A percentile compares a stretch with the other conserved stretches of the same genome.
Conservation (phyloP, 2,113 vertebrate species). For the Chlorodrepanis virens region DNA sequence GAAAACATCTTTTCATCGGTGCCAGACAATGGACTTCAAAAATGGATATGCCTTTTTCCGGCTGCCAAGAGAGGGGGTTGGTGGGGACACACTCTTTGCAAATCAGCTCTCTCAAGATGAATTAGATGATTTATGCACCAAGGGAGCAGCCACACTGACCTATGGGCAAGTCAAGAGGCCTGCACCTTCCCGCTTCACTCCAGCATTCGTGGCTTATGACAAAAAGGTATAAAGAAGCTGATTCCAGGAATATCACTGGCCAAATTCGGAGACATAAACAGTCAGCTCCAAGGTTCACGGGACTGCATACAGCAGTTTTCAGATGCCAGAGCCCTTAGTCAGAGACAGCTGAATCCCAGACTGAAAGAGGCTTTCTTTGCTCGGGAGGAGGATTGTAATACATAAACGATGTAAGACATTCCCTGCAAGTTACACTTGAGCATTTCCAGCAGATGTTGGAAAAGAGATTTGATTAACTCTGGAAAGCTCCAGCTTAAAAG, state of each 20-base stretch:
- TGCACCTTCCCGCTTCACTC: slow-evolving; percentile 74
- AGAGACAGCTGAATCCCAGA: slow-evolving; percentile 63
- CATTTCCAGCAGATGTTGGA: slow-evolving; percentile 37
- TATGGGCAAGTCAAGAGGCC: slow-evolving; percentile 62
- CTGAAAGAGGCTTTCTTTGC: slow-evolving; percentile 69
- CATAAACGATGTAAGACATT: slow-evolving; percentile 47
- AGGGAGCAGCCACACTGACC: slow-evolving; percentile 60
- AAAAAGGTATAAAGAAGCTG: slow-evolving; percentile 86
- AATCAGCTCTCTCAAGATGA: slow-evolving; percentile 79
- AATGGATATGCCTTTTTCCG: slow-evolving; percentile 81
- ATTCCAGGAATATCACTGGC: slow-evolving; percentile 1
- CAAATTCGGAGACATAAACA: slow-evolving; percentile 38
- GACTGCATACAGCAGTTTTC: slow-evolving; percentile 53
- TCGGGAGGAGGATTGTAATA: slow-evolving; percentile 55
- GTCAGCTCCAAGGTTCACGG: slow-evolving; percentile 50
- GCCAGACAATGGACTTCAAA: slow-evolving; percentile 84
- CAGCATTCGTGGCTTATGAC: slow-evolving; percentile 86
- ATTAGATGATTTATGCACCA: slow-evolving; percentile 71
- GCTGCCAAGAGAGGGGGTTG: slow-evolving; percentile 79
- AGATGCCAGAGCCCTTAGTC: slow-evolving; percentile 69
- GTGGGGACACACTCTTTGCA: slow-evolving; percentile 74
- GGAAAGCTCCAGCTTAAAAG: neutral
- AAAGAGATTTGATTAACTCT: slow-evolving; percentile 20
- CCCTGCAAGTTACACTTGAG: slow-evolving; percentile 22
- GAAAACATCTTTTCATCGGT: slow-evolving; percentile 86